Evolutionary conservation across 2,888 invertebrate genomes (phyloP), one percentile per base, ranked within the genome.

Genomic region (Plagodis dolabraria): DNA sequence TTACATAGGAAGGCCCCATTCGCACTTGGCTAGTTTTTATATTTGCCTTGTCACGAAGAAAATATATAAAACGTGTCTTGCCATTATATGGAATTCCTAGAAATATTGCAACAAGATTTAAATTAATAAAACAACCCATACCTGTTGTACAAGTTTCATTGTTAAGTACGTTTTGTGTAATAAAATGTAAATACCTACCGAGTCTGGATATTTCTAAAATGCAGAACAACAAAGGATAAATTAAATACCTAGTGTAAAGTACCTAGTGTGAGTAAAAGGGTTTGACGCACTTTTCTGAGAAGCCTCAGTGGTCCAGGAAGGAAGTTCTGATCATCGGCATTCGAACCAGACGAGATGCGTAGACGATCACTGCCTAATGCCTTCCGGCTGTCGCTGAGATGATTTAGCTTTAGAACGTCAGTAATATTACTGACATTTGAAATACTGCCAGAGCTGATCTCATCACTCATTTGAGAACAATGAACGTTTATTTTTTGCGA

Each of bases 401-500:
- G 65, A 72, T 70, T 67, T 66, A 68, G 65, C 70, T 64, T 69
- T 55, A 68, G 66, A 60, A 64, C 62, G 72, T 76, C 73, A 63
- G 72, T 76, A 73, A 75, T 79, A 74, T 72, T 75, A 72, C 73
- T 67, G 67, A 65, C 73, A 76, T 80, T 82, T 83, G 79, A 82
- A 77, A 81, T 83, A 80, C 69, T 83, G 79, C 80, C 80, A 82
- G 71, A 72, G 79, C 82, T 84, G 83, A 84, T 80, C 77, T 83
- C 82, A 83, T 82, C 82, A 69, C 70, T 80, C 74, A 79, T 80
- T 72, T 71, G 69, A 72, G 76, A 71, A 72, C 67, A 71, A 73
- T 69, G 68, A 68, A 74, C 70, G 47, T 60, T 55, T 61, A 57
- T 60, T 53, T 56, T 57, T 49, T 60, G 55, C 40, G 45, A 33